Percentiles rank a stretch among this genome's conserved stretches.
phyloP scores from a whole-genome alignment of 2,797 vertebrate species.

The Lateolabrax maculatus region DNA sequence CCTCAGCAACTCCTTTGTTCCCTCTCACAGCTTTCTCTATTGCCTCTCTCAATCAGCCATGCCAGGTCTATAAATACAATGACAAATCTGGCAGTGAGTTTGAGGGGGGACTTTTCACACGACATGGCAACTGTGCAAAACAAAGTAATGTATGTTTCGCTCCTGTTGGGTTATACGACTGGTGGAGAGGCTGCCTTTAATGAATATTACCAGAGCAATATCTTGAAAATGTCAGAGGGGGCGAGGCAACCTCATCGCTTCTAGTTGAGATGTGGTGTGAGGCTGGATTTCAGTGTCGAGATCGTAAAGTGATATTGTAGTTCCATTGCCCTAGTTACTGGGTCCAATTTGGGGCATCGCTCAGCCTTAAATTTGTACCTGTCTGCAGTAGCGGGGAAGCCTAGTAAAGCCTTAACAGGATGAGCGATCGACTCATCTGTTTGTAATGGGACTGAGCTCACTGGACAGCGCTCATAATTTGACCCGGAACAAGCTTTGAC shows the following conservation, averaged over 20 bases:
- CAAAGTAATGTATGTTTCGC: constrained; percentile 52
- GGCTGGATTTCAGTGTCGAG: constrained; percentile 61
- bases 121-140: constrained; percentile 46
- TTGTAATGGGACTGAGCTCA: constrained; percentile 82
- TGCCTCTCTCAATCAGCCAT: constrained; percentile 73
- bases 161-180: constrained; percentile 13
- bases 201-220: constrained; percentile 60
- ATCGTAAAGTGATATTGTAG: constrained; percentile 77
- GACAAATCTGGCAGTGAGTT: constrained; percentile 70
- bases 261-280: constrained; percentile 55
- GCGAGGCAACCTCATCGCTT: constrained; percentile 38
- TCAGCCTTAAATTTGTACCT: constrained; percentile 83
- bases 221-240: constrained; percentile 61
- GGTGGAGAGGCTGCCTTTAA: constrained; percentile 38
- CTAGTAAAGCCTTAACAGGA: constrained; percentile 77
- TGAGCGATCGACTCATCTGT: constrained; percentile 84
- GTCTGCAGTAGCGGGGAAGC: constrained; percentile 64
- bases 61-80: constrained; percentile 77
- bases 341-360: constrained; percentile 80
- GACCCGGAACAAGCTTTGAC: constrained; percentile 85
- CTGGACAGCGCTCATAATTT: constrained; percentile 84
- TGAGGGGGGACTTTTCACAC: constrained; percentile 42
- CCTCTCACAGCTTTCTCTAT: constrained; percentile 62
- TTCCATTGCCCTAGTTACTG: constrained; percentile 81
- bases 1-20: constrained; percentile 69